phyloP scores from a whole-genome alignment of 2,797 vertebrate genomes.

The Ambastaia sidthimunki region DNA sequence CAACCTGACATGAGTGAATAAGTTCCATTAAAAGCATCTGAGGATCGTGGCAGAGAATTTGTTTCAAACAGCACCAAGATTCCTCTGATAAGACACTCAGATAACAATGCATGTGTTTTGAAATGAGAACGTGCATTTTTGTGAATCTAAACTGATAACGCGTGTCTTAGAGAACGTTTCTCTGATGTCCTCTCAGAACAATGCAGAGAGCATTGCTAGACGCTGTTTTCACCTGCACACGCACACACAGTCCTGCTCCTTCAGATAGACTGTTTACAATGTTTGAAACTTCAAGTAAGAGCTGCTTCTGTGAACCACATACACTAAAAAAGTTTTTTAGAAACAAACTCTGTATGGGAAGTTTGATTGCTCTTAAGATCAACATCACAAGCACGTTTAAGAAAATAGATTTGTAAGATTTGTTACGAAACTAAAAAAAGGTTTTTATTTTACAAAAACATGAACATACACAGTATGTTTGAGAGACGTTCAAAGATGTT shows the following conservation, averaged over 20 bases:
- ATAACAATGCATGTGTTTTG: neutral
- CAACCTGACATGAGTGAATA: neutral
- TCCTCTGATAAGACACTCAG: neutral
- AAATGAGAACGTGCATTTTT: conserved; percentile 9
- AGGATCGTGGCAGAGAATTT: neutral
- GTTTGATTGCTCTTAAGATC: neutral
- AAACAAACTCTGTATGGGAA: no score
- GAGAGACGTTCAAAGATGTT: conserved; percentile 32
- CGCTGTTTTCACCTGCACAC: conserved; percentile 23
- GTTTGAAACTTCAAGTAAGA: no score
- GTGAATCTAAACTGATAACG: conserved; percentile 16
- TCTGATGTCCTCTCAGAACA: neutral
- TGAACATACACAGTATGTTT: conserved; percentile 71
- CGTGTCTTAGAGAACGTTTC: neutral
- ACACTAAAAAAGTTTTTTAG: no score
- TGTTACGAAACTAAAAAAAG: neutral
- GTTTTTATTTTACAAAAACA: conserved; percentile 22
- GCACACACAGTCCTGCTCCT: no score
- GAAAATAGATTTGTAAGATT: conserved; percentile 31
- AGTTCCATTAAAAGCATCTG: neutral
- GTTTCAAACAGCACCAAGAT: neutral
- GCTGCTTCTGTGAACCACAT: neutral
- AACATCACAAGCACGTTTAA: neutral
- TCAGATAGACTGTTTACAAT: no score
- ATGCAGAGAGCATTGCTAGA: neutral